phyloP scores from a whole-genome alignment of 2,113 vertebrate species.

The Microtus ochrogaster region DNA sequence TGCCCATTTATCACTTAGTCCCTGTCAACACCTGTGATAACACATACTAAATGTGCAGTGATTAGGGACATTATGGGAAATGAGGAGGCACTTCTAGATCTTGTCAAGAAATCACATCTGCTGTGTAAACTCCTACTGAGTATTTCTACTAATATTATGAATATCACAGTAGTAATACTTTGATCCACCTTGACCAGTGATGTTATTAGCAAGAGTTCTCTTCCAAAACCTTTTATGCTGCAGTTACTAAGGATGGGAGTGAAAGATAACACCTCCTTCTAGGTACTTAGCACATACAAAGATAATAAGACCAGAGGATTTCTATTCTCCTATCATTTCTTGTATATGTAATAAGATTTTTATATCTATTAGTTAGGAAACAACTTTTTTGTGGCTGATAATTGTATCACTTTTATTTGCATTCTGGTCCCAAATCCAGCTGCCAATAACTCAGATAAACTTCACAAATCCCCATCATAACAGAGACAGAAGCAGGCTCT shows the following conservation, averaged over 20 bases:
- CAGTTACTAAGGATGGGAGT: not conserved
- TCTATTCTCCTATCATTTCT: not conserved
- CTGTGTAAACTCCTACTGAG: not conserved
- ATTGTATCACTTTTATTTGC: not conserved
- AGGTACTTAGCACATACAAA: not conserved
- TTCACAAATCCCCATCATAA: not conserved
- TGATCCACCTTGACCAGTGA: not conserved
- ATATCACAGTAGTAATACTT: constrained; percentile 13
- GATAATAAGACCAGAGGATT: not conserved
- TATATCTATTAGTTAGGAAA: not conserved
- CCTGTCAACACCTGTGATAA: constrained; percentile 29
- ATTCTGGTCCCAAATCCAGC: not conserved
- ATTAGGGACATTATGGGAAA: not conserved
- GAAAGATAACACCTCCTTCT: not conserved
- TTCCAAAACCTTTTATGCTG: not conserved
- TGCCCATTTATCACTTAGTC: not conserved
- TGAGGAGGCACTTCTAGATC: not conserved
- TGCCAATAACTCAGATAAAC: constrained; percentile 3
- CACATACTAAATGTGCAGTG: not conserved
- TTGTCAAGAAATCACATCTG: not conserved
- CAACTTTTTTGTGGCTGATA: not conserved
- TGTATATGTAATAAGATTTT: not conserved
- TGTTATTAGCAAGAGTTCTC: not conserved
- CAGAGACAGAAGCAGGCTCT: not conserved
- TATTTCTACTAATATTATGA: not conserved